phyloP scores from a whole-genome alignment of 2,888 invertebrate genomes.

The Temnothorax rugatulus region DNA sequence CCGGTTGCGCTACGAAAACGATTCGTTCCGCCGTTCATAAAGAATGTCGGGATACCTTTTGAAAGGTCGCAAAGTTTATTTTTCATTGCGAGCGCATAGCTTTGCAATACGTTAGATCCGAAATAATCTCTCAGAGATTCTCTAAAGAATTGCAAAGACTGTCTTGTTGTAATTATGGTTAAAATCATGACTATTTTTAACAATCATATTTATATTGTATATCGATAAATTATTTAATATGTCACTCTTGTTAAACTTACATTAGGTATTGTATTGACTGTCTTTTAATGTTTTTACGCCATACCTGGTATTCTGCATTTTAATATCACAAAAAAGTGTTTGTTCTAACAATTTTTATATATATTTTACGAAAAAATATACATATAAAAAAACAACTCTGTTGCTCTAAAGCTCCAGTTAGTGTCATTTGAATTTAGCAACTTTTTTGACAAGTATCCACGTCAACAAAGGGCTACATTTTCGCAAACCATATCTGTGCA shows the following conservation, averaged over 20 bases:
- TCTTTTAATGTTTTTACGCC: neutral
- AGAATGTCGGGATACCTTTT: conserved; percentile 13
- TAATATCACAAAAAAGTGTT: neutral
- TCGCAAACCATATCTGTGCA: conserved; percentile 9
- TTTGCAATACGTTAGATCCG: neutral
- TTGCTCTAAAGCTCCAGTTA: neutral
- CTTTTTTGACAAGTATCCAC: conserved; percentile 5
- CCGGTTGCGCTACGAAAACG: conserved; percentile 15
- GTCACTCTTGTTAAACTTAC: neutral
- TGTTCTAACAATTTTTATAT: neutral
- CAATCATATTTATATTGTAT: neutral
- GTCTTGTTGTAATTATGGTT: neutral
- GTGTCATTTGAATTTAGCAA: neutral
- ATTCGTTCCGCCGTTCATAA: conserved; percentile 18
- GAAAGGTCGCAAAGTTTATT: conserved; percentile 27
- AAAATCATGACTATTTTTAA: neutral
- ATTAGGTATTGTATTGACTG: neutral
- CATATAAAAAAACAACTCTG: neutral
- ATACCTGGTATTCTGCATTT: neutral
- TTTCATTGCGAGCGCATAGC: neutral
- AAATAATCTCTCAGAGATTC: neutral
- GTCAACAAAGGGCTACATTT: neutral
- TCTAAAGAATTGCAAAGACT: neutral
- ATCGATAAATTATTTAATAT: neutral
- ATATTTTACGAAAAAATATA: neutral